Evolutionary conservation across 2,113 vertebrate genomes (phyloP).

Genomic region (Dicrurus megarhynchus): DNA sequence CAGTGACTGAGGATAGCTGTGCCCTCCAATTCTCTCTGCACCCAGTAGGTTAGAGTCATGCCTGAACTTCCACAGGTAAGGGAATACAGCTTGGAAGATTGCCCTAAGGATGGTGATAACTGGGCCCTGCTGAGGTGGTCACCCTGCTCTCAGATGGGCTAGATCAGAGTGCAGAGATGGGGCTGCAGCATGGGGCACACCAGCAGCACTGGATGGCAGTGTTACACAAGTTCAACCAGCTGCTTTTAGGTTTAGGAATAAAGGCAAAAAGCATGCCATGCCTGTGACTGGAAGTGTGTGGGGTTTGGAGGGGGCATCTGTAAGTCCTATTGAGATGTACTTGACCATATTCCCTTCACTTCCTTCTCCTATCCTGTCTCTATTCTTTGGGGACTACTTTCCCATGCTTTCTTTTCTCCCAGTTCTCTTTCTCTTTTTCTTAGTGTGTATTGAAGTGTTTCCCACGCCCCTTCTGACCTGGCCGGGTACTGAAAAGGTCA

Average conservation of each 20-base stretch:
- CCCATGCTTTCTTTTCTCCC: neutral
- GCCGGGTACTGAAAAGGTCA: neutral
- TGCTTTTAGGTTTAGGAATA: neutral
- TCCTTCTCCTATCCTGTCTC: neutral
- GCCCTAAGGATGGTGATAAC: neutral
- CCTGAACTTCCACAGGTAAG: neutral
- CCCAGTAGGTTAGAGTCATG: neutral
- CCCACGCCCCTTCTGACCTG: neutral
- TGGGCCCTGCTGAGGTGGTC: neutral
- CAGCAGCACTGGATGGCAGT: constrained; percentile 6
- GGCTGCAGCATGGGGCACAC: neutral
- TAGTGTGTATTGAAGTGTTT: neutral
- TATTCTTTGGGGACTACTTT: neutral
- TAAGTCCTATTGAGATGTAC: neutral
- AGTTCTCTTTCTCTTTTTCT: neutral
- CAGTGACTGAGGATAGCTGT: neutral
- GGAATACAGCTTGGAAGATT: neutral
- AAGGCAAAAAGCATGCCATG: neutral
- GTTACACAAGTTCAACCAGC: neutral
- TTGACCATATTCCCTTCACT: neutral
- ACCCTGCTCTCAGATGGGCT: neutral
- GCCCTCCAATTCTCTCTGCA: neutral
- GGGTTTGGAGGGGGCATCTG: neutral
- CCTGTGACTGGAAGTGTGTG: neutral
- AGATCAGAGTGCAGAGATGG: neutral